Evolutionary conservation across 2,888 invertebrate species (phyloP).

Genomic region (Pharmacophagus antenor): DNA sequence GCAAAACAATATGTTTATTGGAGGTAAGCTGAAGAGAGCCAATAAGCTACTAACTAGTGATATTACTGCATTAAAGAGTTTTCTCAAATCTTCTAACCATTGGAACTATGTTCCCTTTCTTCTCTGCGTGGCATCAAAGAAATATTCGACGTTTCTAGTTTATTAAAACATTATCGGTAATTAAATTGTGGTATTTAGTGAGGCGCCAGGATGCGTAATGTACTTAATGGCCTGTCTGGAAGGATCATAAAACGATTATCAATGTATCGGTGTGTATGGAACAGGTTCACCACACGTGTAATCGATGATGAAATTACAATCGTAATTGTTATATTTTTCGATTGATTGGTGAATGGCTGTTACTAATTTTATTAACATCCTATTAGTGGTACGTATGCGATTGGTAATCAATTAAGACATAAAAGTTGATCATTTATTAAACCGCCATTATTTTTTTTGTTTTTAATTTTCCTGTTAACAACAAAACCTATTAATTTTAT

Average conservation of each 20-base stretch:
- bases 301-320: constrained; percentile 6
- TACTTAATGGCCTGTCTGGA: constrained; percentile 5
- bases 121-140: too few relatives aligned
- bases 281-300: constrained; percentile 13
- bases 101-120: too few relatives aligned
- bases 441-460: not conserved
- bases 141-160: not conserved
- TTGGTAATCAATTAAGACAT: not conserved
- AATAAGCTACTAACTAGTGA: too few relatives aligned
- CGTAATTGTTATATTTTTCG: constrained; percentile 11
- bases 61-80: too few relatives aligned
- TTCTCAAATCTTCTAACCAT: too few relatives aligned
- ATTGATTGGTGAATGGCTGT: constrained; percentile 10
- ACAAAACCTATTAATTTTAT: too few relatives aligned
- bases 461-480: too few relatives aligned
- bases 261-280: constrained; percentile 18
- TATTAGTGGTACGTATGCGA: constrained; percentile 9
- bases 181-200: constrained; percentile 54
- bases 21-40: too few relatives aligned
- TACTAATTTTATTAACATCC: constrained; percentile 15
- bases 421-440: not conserved
- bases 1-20: too few relatives aligned
- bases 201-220: constrained; percentile 51
- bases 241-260: constrained; percentile 22
- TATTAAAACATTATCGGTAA: constrained; percentile 37